Base-by-base conservation (phyloP, 2,797 vertebrate species). In the Gymnoscopelus microlampas region DNA sequence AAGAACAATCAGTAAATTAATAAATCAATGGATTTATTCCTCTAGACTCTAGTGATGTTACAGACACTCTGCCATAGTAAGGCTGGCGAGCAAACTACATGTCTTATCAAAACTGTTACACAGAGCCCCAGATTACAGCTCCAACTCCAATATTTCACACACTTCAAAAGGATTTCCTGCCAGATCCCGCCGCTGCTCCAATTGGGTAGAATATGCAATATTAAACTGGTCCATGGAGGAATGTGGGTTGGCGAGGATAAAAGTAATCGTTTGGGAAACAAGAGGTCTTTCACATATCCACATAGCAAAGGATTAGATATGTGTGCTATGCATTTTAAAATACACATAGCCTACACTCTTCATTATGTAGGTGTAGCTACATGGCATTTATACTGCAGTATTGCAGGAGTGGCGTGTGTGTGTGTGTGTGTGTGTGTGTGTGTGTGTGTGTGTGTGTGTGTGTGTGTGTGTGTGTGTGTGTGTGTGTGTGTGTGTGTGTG, bases 91-190 rank as follows among this genome's bases (percentile, higher is more conserved):
- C 79, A 72, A 73, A 73, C 59, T 80, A 79, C 76, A 82, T 75
- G 78, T 26, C 67, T 74, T 74, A 81, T 85, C 75, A 79, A 81
- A 87, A 85, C 78, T 81, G 81, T 73, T 85, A 83, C 73, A 63
- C 76, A 76, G 76, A 81, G 68, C 44, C 6, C 19, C 68, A 72
- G 80, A 86, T 86, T 86, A 70, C 75, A 83, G 71, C 66, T 55
- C 54, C 75, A 72, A 82, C 66, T 82, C 29, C 78, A 87, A 80
- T 86, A 82, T 80, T 84, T 78, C 63, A 82, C 66, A 79, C 49
- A 79, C 57, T 82, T 87, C 80, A 86, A 85, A 85, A 60, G 60
- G 71, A 83, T 73, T 84, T 81, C 63, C 68, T 66, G 51, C 14
- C 67, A 76, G 72, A 82, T 83, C 67, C 53, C 19, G 66, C 73